Evolutionary conservation across 2,113 vertebrate genomes (phyloP).

Genomic region (Strix uralensis): DNA sequence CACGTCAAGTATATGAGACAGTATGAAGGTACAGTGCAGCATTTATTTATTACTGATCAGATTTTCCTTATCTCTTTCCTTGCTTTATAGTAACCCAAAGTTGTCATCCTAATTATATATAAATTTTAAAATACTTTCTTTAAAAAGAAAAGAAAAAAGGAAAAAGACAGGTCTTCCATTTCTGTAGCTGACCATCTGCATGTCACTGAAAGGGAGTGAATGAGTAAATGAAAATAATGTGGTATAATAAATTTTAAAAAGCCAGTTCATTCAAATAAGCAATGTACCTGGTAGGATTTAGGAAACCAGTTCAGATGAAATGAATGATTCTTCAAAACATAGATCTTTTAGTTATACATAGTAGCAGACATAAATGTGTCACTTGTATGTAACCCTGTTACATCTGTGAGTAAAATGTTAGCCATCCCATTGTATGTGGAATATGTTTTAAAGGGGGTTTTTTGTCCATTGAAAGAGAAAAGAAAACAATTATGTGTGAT

Average conservation of each 20-base stretch:
- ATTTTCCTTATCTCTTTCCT: not conserved
- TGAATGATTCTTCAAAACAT: not conserved
- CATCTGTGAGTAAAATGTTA: not conserved
- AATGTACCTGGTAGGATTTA: not conserved
- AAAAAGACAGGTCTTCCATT: not conserved
- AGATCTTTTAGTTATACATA: not conserved
- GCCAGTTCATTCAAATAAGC: not conserved
- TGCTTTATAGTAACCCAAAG: not conserved
- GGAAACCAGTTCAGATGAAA: not conserved
- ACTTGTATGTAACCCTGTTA: not conserved
- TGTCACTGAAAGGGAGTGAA: not conserved
- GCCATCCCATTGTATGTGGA: not conserved
- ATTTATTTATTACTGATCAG: not conserved
- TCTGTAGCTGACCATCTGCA: not conserved
- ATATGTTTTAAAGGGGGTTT: not conserved
- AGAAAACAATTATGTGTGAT: not conserved
- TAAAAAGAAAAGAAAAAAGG: not conserved
- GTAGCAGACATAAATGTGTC: not conserved
- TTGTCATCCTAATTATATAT: not conserved
- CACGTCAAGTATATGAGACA: not conserved
- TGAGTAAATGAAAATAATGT: not conserved
- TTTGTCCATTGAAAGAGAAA: not conserved
- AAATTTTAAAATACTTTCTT: not conserved
- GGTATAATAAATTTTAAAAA: not conserved
- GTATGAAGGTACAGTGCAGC: not conserved